These are phyloP conservation scores for Cataglyphis rosenhaueri DNA, from an alignment of 2,888 invertebrate genomes.

Conservation along the genomic window DNA sequence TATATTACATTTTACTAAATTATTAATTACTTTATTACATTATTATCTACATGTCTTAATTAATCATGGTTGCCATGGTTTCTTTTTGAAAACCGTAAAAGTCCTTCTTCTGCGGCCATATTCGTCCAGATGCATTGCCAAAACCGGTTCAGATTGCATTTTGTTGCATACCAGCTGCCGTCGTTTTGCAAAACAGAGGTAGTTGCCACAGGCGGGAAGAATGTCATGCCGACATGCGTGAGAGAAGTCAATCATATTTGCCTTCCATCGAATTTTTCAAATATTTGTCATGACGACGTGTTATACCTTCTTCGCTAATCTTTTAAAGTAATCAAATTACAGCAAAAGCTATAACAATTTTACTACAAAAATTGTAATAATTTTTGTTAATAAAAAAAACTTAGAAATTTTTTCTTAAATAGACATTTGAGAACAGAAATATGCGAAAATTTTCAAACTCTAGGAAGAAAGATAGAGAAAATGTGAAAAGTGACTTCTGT, in stretches of 20 bases:
- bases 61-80: slow-evolving; percentile 63
- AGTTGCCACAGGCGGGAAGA: slow-evolving; percentile 21
- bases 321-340: neutral
- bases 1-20: neutral
- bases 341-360: neutral
- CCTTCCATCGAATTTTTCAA: slow-evolving; percentile 6
- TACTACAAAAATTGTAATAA: neutral
- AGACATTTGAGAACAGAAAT: neutral
- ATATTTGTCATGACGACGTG: neutral
- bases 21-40: neutral
- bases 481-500: neutral
- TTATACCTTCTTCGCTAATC: neutral
- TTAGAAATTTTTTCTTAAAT: neutral
- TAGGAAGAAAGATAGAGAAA: neutral
- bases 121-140: slow-evolving; percentile 56
- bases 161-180: slow-evolving; percentile 71
- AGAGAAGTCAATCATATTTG: slow-evolving; percentile 15
- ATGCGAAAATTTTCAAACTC: neutral
- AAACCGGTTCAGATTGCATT: slow-evolving; percentile 71
- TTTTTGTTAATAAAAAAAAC: neutral
- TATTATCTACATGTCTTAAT: slow-evolving; percentile 34
- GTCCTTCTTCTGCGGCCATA: slow-evolving; percentile 57
- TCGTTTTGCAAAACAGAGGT: slow-evolving; percentile 33
- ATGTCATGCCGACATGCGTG: neutral
- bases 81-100: slow-evolving; percentile 57